phyloP scores from a whole-genome alignment of 2,888 invertebrate genomes.

The Drosophila anomelani region DNA sequence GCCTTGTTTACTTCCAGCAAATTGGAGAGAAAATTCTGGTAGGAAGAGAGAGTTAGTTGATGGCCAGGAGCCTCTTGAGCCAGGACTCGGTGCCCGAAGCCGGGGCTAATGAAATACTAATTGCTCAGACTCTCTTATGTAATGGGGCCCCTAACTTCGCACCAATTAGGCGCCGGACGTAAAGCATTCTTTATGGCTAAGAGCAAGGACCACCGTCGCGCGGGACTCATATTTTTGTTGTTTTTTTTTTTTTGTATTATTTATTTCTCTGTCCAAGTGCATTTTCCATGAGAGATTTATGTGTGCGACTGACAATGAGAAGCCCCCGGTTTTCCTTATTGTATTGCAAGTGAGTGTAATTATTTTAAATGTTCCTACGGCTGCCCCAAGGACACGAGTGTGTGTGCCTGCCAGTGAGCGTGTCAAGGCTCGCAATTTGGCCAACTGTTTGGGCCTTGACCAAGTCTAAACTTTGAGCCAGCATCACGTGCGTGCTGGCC shows the following conservation, averaged over 20 bases:
- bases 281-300: constrained; percentile 60
- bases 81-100: neutral
- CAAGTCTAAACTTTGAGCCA: constrained; percentile 53
- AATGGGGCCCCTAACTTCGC: constrained; percentile 51
- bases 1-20: constrained; percentile 29
- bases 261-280: constrained; percentile 11
- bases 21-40: constrained; percentile 21
- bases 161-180: constrained; percentile 56
- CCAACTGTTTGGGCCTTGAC: constrained; percentile 60
- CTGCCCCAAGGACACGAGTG: constrained; percentile 11
- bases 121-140: constrained; percentile 68
- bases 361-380: constrained; percentile 58
- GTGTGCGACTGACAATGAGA: constrained; percentile 41
- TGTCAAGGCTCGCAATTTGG: constrained; percentile 64
- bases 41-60: neutral
- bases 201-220: constrained; percentile 14
- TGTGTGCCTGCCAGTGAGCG: constrained; percentile 18
- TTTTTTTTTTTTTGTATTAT: neutral
- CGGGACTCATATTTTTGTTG: constrained; percentile 21
- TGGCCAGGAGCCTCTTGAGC: neutral
- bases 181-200: constrained; percentile 58
- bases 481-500: constrained; percentile 47
- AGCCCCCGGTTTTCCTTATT: constrained; percentile 12
- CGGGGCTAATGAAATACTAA: constrained; percentile 66
- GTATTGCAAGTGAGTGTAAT: constrained; percentile 47